Percentiles rank a stretch among this genome's conserved stretches.
Conservation (phyloP, 2,113 vertebrate genomes). For the Chascanopsetta lugubris region DNA sequence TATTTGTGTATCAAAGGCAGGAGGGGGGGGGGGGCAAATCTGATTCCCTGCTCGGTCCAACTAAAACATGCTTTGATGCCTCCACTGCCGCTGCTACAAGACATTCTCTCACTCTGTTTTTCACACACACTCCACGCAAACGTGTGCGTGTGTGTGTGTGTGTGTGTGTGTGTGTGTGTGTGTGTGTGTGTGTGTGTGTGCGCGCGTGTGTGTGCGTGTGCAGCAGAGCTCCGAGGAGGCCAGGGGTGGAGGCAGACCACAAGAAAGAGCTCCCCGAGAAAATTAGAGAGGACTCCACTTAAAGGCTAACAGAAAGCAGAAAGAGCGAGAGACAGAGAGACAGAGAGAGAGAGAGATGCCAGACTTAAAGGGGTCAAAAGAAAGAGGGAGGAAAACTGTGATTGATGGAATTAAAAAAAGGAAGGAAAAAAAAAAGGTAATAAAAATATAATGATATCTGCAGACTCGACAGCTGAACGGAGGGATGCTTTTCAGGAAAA, state of each 20-base stretch:
- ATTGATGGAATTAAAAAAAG: conserved; percentile 55
- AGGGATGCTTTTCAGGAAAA: conserved; percentile 51
- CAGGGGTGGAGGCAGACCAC: conserved; percentile 79
- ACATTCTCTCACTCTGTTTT: conserved; percentile 61
- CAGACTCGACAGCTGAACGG: conserved; percentile 53
- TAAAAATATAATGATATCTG: conserved; percentile 55
- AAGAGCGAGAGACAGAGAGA: conserved; percentile 68
- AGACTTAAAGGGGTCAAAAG: conserved; percentile 71
- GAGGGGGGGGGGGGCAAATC: conserved; percentile 59
- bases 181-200: neutral
- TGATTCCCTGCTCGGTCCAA: conserved; percentile 72
- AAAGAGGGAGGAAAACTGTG: conserved; percentile 39
- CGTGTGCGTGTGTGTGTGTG: neutral
- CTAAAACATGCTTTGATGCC: conserved; percentile 76
- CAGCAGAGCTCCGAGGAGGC: conserved; percentile 71
- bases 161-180: neutral
- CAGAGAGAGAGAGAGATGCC: conserved; percentile 71
- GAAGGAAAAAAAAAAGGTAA: conserved; percentile 22
- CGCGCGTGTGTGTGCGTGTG: conserved; percentile 50
- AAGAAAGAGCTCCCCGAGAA: conserved; percentile 81
- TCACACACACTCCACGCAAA: conserved; percentile 20
- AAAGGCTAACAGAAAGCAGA: conserved; percentile 78
- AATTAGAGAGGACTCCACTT: conserved; percentile 83
- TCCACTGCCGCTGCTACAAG: conserved; percentile 64
- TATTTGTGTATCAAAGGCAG: conserved; percentile 72